phyloP scores from a whole-genome alignment of 2,113 vertebrate species.

The Ancistrus triradiatus region DNA sequence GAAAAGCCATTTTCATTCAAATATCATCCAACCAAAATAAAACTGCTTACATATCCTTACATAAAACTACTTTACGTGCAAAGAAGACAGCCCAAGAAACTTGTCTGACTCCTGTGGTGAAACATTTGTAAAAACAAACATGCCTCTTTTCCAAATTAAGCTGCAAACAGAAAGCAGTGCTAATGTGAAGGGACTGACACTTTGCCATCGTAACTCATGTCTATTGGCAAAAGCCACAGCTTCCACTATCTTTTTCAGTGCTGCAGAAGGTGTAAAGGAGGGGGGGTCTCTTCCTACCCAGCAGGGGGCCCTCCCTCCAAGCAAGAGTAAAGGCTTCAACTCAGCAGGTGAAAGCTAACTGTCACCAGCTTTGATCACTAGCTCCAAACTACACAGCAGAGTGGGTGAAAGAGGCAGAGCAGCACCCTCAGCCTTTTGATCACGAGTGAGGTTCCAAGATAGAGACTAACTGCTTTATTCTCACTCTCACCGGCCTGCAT shows the following conservation, averaged over 20 bases:
- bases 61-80: constrained; percentile 14
- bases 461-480: constrained; percentile 63
- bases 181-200: constrained; percentile 60
- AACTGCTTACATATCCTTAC: too few relatives aligned
- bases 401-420: constrained; percentile 45
- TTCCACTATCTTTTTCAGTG: constrained; percentile 53
- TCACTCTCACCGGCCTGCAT: constrained; percentile 51
- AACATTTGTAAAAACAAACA: constrained; percentile 66
- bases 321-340: constrained; percentile 63
- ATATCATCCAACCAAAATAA: too few relatives aligned
- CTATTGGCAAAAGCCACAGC: constrained; percentile 66
- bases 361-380: constrained; percentile 75
- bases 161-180: constrained; percentile 47
- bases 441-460: constrained; percentile 52
- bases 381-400: constrained; percentile 58
- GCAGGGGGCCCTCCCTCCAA: constrained; percentile 61
- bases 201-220: constrained; percentile 57
- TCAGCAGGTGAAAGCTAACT: constrained; percentile 76
- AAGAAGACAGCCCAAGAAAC: constrained; percentile 30
- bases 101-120: constrained; percentile 46
- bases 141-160: constrained; percentile 55
- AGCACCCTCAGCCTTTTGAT: constrained; percentile 72
- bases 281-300: constrained; percentile 58
- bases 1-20: too few relatives aligned
- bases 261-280: constrained; percentile 41